Evolutionary conservation across 2,113 vertebrate species (phyloP).

Genomic region (Pseudois nayaur): DNA sequence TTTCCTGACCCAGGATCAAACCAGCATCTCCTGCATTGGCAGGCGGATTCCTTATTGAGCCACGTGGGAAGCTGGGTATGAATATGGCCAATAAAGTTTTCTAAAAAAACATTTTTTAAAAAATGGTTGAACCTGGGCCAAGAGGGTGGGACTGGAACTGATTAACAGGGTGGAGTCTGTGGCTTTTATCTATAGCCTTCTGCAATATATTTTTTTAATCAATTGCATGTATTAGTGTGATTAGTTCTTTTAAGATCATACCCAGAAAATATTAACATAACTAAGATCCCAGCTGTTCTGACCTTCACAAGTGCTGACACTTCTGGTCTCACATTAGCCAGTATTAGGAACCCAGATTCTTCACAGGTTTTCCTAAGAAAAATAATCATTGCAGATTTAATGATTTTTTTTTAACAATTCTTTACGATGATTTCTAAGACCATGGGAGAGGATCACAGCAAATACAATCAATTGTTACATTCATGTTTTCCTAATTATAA

Average conservation of each 20-base stretch:
- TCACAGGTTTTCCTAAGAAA: neutral
- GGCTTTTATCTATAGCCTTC: neutral
- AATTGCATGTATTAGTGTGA: neutral
- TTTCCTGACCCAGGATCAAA: neutral
- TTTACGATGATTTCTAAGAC: neutral
- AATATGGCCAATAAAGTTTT: neutral
- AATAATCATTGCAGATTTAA: neutral
- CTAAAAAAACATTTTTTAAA: neutral
- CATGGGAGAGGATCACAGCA: neutral
- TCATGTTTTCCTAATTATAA: neutral
- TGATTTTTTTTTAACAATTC: neutral
- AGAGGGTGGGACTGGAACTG: neutral
- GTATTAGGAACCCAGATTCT: neutral
- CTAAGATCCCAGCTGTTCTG: neutral
- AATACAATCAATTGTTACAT: neutral
- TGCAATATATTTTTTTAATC: neutral
- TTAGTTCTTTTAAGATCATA: neutral
- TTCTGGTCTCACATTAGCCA: neutral
- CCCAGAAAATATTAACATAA: neutral
- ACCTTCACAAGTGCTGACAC: neutral
- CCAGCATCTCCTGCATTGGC: neutral
- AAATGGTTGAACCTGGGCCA: neutral
- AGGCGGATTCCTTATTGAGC: neutral
- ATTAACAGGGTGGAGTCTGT: neutral
- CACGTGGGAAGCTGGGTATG: neutral